phyloP scores from a whole-genome alignment of 2,113 vertebrate genomes.

The Engraulis encrasicolus region DNA sequence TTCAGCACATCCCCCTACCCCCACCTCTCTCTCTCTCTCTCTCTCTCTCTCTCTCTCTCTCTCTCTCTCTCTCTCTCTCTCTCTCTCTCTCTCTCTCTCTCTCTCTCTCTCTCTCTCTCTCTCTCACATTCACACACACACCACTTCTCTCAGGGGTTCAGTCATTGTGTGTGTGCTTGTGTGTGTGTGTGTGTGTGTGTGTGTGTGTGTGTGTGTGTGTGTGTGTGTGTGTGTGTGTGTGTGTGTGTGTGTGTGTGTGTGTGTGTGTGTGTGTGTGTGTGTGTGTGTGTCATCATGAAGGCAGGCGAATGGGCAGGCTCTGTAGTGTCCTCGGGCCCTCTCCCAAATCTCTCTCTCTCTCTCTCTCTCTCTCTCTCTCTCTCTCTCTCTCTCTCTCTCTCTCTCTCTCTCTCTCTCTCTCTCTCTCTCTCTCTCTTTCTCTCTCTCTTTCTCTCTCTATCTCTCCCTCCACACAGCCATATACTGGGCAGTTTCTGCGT shows the following conservation, averaged over 20 bases:
- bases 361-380: too few species aligned
- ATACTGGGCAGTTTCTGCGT: conserved; percentile 85
- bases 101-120: conserved; percentile 55
- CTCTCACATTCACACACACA: too few species aligned
- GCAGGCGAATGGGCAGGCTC: conserved; percentile 64
- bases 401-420: too few species aligned
- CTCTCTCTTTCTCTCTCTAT: too few species aligned
- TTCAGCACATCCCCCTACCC: conserved; percentile 52
- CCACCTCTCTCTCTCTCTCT: not conserved
- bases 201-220: too few species aligned
- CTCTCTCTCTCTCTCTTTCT: too few species aligned
- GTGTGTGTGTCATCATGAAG: too few species aligned
- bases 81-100: not conserved
- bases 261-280: too few species aligned
- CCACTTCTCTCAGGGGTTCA: conserved; percentile 13
- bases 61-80: conserved; percentile 49
- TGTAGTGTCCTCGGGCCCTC: conserved; percentile 75
- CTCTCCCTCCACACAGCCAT: conserved; percentile 81
- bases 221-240: too few species aligned
- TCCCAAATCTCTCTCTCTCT: conserved; percentile 81
- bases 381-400: too few species aligned
- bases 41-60: conserved; percentile 55
- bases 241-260: too few species aligned
- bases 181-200: too few species aligned
- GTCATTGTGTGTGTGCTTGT: conserved; percentile 26